Percentiles rank a stretch among this genome's conserved stretches.
Conservation (phyloP, 2,113 vertebrate genomes). For the Speoplatyrhinus poulsoni region DNA sequence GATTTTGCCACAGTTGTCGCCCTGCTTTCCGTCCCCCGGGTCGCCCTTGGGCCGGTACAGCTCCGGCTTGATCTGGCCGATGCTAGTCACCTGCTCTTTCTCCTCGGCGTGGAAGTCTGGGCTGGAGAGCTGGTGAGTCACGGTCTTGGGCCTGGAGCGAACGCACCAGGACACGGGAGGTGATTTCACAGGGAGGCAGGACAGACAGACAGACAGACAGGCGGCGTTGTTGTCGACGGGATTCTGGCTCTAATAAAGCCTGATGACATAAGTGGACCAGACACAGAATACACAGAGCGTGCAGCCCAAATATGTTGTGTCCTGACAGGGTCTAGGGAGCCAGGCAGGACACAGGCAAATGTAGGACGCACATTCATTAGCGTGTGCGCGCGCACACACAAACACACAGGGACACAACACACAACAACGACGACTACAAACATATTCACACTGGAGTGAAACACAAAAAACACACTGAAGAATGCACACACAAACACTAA, state of each 20-base stretch:
- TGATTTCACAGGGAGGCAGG: background rate
- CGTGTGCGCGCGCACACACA: background rate
- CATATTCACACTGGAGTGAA: background rate
- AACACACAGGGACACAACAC: conserved; percentile 5
- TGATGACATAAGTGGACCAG: too few relatives aligned
- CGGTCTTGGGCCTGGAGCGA: conserved; percentile 73
- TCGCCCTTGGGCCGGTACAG: conserved; percentile 85
- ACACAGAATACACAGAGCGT: too few relatives aligned
- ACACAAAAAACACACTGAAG: background rate
- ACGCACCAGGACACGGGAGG: conserved; percentile 34
- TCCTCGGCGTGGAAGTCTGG: conserved; percentile 78
- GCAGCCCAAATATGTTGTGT: too few relatives aligned
- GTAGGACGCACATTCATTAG: background rate
- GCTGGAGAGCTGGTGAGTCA: conserved; percentile 82
- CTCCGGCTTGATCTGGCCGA: conserved; percentile 92
- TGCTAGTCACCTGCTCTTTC: conserved; percentile 89
- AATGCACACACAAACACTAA: background rate
- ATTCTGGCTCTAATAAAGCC: too few relatives aligned
- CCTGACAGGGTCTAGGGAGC: too few relatives aligned
- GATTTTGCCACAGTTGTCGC: conserved; percentile 85
- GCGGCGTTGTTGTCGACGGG: too few relatives aligned
- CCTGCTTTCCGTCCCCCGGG: conserved; percentile 77
- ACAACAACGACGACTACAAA: conserved; percentile 1
- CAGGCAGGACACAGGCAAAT: too few relatives aligned
- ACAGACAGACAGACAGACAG: background rate